These are phyloP conservation scores for Ligdia adustata DNA, from an alignment of 2,888 invertebrate species.

Conservation along the genomic window DNA sequence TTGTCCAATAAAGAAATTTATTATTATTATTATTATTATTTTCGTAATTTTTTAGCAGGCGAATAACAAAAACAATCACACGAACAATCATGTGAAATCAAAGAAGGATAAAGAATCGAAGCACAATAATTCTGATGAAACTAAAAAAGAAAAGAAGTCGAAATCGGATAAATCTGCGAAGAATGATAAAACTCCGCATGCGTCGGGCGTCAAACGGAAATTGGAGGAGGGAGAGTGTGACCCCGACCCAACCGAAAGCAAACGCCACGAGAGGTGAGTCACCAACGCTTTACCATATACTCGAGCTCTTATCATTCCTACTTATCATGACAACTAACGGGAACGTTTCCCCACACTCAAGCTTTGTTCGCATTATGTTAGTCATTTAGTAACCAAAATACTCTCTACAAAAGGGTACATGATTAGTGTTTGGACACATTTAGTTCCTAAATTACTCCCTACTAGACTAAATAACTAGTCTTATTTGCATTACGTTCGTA, in stretches of 20 bases:
- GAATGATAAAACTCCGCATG: constrained; percentile 65
- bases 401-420: too few relatives aligned
- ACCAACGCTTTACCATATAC: constrained; percentile 3
- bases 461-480: too few relatives aligned
- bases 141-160: constrained; percentile 64
- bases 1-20: too few relatives aligned
- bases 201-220: constrained; percentile 79
- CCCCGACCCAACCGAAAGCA: constrained; percentile 72
- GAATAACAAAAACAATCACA: constrained; percentile 72
- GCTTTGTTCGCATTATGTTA: too few relatives aligned
- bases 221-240: constrained; percentile 83
- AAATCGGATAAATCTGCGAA: constrained; percentile 60
- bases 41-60: constrained; percentile 48
- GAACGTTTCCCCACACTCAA: background rate
- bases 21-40: background rate
- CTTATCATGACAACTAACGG: constrained; percentile 8
- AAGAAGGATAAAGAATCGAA: constrained; percentile 69
- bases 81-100: constrained; percentile 69
- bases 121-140: constrained; percentile 55
- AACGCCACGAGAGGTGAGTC: constrained; percentile 78
- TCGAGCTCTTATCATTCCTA: constrained; percentile 3
- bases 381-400: too few relatives aligned
- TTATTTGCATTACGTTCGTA: too few relatives aligned
- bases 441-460: too few relatives aligned
- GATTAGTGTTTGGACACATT: too few relatives aligned